Percentiles rank a stretch among this genome's conserved stretches.
Conservation (phyloP, 2,888 invertebrate genomes). For the Mellilla xanthometata region DNA sequence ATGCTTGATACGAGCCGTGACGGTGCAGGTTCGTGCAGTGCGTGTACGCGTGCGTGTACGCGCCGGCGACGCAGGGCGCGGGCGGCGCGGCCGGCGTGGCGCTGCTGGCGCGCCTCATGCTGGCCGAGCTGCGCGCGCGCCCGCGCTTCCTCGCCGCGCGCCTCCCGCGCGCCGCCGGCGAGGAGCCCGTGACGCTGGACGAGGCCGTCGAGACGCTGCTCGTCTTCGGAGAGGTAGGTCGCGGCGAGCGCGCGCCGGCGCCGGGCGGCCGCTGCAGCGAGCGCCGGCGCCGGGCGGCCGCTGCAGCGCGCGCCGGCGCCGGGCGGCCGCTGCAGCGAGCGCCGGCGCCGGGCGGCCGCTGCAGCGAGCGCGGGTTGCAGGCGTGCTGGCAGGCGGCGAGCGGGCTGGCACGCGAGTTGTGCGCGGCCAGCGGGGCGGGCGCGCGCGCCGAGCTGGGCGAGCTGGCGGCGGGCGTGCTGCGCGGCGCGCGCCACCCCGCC, state of each 20-base stretch:
- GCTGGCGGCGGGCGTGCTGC: slow-evolving; percentile 1
- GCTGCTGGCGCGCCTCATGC: neutral
- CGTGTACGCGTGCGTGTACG: slow-evolving; percentile 12
- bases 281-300: neutral
- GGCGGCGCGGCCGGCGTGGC: neutral
- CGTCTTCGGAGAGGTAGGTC: neutral
- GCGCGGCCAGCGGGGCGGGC: neutral
- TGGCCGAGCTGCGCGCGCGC: slow-evolving; percentile 1
- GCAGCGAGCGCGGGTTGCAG: neutral
- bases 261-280: neutral
- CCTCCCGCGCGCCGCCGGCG: neutral
- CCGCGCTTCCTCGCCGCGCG: neutral
- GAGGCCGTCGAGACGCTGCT: slow-evolving; percentile 1
- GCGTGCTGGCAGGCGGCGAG: neutral
- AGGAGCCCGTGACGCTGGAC: neutral
- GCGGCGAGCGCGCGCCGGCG: neutral
- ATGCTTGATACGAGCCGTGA: no score
- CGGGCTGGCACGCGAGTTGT: neutral
- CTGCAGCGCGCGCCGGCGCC: neutral
- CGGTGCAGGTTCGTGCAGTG: slow-evolving; percentile 19
- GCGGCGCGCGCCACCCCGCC: neutral
- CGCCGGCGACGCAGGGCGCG: slow-evolving; percentile 1
- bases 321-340: neutral
- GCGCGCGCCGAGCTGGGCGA: neutral
- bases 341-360: neutral